Base-by-base conservation (phyloP, 2,888 invertebrate species). In the Hirtodrosophila trivittata region DNA sequence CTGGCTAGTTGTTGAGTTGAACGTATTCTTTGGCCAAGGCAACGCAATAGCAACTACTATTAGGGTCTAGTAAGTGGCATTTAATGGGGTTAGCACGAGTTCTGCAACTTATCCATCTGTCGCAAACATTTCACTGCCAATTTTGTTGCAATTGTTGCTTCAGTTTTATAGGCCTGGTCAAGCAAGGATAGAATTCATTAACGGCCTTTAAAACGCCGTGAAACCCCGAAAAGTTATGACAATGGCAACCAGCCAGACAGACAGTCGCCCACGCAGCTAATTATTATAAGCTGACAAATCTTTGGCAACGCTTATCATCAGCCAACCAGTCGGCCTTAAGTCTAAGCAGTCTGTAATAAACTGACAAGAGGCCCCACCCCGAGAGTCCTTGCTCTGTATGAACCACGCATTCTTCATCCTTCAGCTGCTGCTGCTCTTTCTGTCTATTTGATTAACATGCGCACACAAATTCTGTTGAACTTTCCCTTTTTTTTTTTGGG, bases 281-380 rank as follows among this genome's bases (percentile, higher is more conserved):
- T 86, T 83, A 78, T 72, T 82, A 54, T 76, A 86, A 86, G 66
- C 81, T 80, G 81, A 68, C 77, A 80, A 76, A 81, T 66, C 63
- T 69, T 50, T 54, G 56, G 56, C 32, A 38, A 26, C 37, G 59
- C 75, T 77, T 70, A 63, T 66, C 75, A 33, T 43, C 47, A 55
- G 33, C 1, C 63, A 60, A 58, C 46, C 57, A 69, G 59, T 55
- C 59, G 73, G 67, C 67, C 67, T 46, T 49, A 30, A 60, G 68
- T 55, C 54, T 66, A 54, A 30, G 47, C 28, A 39, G 33, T 28
- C 26, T 13, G 26, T 54, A 60, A 62, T 62, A 41, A 59, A 66
- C 66, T 70, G 66, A 54, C 42, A 56, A 37, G 33, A 57, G 35
- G 39, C 8, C 5, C 7, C 25, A 21, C 4, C 8, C 14, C 7